phyloP scores from a whole-genome alignment of 2,797 vertebrate species.

The Peromyscus aztecus region DNA sequence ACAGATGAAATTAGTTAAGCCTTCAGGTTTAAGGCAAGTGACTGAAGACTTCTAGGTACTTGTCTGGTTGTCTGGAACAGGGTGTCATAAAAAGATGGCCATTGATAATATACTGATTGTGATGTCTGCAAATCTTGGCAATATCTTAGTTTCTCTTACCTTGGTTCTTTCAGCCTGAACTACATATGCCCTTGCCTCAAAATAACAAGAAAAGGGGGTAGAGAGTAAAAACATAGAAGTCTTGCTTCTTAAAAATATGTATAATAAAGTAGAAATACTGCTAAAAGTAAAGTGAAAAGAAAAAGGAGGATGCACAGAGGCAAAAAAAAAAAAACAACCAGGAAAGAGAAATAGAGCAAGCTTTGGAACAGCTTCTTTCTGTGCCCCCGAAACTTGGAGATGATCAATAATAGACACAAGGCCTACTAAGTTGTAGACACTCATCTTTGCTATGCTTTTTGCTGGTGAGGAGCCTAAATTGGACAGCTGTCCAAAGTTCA shows the following conservation, averaged over 20 bases:
- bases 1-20: neutral
- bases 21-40: neutral
- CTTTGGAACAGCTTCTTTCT: neutral
- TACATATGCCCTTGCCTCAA: neutral
- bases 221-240: neutral
- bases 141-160: neutral
- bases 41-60: neutral
- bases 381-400: neutral
- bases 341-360: neutral
- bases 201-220: neutral
- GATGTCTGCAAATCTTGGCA: neutral
- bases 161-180: neutral
- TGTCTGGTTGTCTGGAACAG: neutral
- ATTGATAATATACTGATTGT: neutral
- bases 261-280: neutral
- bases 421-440: neutral
- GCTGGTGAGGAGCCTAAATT: neutral
- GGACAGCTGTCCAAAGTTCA: neutral
- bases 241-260: neutral
- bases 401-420: neutral
- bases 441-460: neutral
- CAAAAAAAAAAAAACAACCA: neutral
- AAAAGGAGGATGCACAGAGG: neutral
- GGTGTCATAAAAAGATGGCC: neutral
- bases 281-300: neutral